These are phyloP conservation scores for Hyles lineata DNA, from an alignment of 2,888 invertebrate genomes.

Conservation along the genomic window DNA sequence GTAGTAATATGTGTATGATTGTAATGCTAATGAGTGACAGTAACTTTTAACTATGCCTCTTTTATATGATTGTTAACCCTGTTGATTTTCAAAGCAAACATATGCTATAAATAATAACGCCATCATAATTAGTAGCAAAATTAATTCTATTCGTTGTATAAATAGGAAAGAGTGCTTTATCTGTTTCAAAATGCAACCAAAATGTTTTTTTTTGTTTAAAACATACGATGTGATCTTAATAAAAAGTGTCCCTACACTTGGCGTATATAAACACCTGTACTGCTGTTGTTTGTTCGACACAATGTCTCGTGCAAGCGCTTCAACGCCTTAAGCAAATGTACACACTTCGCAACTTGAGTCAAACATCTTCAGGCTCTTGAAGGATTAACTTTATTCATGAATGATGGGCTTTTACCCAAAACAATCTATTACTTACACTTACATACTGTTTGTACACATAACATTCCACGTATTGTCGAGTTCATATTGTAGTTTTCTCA, in stretches of 20 bases:
- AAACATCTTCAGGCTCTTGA: constrained; percentile 10
- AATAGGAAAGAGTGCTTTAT: too few species aligned
- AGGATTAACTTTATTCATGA: constrained; percentile 7
- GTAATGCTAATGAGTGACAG: too few species aligned
- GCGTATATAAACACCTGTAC: background rate
- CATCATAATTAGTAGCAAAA: too few species aligned
- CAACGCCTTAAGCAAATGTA: background rate
- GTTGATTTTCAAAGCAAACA: too few species aligned
- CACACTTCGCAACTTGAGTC: constrained; percentile 8
- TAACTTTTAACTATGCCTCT: too few species aligned
- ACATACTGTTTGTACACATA: background rate
- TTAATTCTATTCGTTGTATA: too few species aligned
- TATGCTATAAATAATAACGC: too few species aligned
- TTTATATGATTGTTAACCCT: too few species aligned
- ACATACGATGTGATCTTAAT: background rate
- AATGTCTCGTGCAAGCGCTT: background rate
- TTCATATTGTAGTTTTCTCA: too few species aligned
- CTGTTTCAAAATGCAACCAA: too few species aligned
- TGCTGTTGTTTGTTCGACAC: background rate
- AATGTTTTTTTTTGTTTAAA: background rate
- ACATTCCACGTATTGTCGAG: background rate
- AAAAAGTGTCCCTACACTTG: background rate
- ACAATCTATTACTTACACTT: background rate
- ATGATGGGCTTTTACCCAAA: background rate
- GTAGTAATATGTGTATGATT: too few species aligned